A percentile compares a stretch with the other conserved stretches of the same genome.
Conservation (phyloP, 2,888 invertebrate genomes). For the Stenotaenia linearis region DNA sequence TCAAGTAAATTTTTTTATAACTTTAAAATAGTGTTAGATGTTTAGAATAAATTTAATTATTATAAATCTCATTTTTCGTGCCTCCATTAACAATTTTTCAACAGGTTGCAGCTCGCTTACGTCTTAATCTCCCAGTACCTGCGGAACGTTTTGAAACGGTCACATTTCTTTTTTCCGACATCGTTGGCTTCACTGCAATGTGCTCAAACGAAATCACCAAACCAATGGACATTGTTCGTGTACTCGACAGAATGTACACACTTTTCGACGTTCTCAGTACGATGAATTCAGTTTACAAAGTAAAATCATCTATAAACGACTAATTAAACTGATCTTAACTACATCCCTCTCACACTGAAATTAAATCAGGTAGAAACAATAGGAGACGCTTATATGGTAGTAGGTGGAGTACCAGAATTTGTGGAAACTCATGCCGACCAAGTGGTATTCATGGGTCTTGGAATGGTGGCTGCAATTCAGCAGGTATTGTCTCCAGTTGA, state of each 20-base stretch:
- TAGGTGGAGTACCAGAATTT: conserved; percentile 43
- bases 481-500: conserved; percentile 43
- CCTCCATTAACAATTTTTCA: no score
- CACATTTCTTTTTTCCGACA: conserved; percentile 92
- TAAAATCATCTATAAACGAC: no score
- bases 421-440: conserved; percentile 41
- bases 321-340: not conserved
- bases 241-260: conserved; percentile 87
- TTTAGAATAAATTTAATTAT: no score
- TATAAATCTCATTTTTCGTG: no score
- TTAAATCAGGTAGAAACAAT: conserved; percentile 43
- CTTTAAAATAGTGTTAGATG: no score
- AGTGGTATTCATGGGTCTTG: conserved; percentile 42
- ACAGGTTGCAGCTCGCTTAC: conserved; percentile 13
- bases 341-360: not conserved
- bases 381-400: conserved; percentile 44
- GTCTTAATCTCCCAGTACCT: conserved; percentile 21
- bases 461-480: conserved; percentile 41
- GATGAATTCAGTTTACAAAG: conserved; percentile 90
- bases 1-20: no score
- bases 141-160: conserved; percentile 61
- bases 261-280: conserved; percentile 90
- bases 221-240: conserved; percentile 91
- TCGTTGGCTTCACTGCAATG: conserved; percentile 92
- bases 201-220: conserved; percentile 77